Evolutionary conservation across 2,113 vertebrate species (phyloP), one percentile per base, ranked within the genome.

Genomic region (Mystacornis crossleyi): DNA sequence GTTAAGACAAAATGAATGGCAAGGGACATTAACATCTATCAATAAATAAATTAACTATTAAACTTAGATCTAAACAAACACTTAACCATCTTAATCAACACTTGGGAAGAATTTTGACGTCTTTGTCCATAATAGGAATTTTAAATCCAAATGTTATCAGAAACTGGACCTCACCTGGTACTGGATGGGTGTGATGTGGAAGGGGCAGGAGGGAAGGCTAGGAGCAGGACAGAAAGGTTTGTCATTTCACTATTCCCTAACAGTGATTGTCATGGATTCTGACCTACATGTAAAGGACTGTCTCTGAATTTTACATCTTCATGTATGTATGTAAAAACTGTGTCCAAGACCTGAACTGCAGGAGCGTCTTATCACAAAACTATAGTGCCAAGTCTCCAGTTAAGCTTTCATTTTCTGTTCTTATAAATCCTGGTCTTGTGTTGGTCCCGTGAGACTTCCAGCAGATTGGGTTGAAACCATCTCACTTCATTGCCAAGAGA

Each of bases 1-100:
- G 48, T 67, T 94, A 78, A 10, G 23, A 81, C 57, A 83, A 89
- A 93, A 34, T 16, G 47, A 94, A 89, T 67, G 25, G 25, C 65
- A 86, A 79, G 58, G 53, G 70, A 65, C 20, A 29, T 78, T 73
- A 71, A n/a, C 28, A 71, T 58, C 31, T 86, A 91, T 69, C 45
- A 91, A 82, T 87, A 95, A 91, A 87, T 71, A 93, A 81, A 80
- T 65, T 54, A 66, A 67, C 25, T 72, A 31, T 74, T 83, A 71
- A 89, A 91, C 75, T 43, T 87, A 72, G 24, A 74, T 48, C 26
- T 60, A 84, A 81, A 62, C 51, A 91, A 93, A 61, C 12, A 70
- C 33, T 88, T 82, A 36, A 12, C 6, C 24, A 20, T 67, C 53
- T 78, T 81, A 87, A 80, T 83, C 45, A 77, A 84, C 62, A 42